These are phyloP conservation scores for Rhinophrynus dorsalis DNA, from an alignment of 2,797 vertebrate genomes.

Conservation along the genomic window DNA sequence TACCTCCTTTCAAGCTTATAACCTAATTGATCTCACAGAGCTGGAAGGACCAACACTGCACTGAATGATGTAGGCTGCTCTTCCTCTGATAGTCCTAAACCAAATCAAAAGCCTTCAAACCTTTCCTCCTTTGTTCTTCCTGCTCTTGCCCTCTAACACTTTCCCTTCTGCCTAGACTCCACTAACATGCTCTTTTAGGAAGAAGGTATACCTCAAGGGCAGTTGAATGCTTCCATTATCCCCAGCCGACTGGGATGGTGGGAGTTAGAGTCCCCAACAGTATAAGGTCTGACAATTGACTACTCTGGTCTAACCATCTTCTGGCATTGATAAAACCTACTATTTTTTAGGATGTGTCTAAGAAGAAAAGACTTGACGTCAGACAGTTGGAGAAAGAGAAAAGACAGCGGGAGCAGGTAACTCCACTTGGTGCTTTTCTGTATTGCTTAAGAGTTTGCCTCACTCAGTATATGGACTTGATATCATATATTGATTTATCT, in stretches of 20 bases:
- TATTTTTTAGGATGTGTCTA: slow-evolving; percentile 78
- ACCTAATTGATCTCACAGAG: slow-evolving; percentile 44
- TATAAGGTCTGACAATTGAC: no score
- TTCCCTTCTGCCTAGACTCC: slow-evolving; percentile 13
- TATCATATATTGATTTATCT: no score
- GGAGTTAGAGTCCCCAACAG: no score
- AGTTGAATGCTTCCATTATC: no score
- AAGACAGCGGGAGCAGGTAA: slow-evolving; percentile 88
- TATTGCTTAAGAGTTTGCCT: no score
- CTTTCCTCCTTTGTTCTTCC: slow-evolving; percentile 63
- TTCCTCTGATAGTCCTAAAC: slow-evolving; percentile 6
- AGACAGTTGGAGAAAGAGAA: slow-evolving; percentile 79
- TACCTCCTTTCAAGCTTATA: slow-evolving; percentile 56
- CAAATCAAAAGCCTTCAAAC: slow-evolving; percentile 55
- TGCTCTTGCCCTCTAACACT: slow-evolving; percentile 35
- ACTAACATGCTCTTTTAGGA: slow-evolving; percentile 45
- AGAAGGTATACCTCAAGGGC: slow-evolving; percentile 22
- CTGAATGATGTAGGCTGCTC: background rate
- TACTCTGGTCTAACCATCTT: no score
- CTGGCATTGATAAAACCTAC: slow-evolving; percentile 44
- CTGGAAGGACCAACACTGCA: background rate
- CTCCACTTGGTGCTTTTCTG: background rate
- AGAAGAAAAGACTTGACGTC: slow-evolving; percentile 83
- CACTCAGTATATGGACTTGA: no score
- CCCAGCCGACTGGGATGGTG: no score